These are phyloP conservation scores for Kradibia gibbosae DNA, from an alignment of 1,140 invertebrate species.

Conservation along the genomic window DNA sequence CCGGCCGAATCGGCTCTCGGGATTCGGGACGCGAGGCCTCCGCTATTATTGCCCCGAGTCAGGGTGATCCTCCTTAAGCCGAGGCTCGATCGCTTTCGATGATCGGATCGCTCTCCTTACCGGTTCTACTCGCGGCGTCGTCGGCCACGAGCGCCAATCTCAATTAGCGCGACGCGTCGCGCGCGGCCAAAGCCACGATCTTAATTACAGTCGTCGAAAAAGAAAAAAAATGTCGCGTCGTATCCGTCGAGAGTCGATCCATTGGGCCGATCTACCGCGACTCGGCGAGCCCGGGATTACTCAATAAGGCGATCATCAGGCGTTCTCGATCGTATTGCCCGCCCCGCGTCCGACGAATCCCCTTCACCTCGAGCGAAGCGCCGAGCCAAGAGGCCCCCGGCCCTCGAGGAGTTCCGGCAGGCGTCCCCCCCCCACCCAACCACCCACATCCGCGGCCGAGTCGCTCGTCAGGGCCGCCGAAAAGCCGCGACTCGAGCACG, in stretches of 20 bases:
- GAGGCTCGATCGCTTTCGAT: neutral
- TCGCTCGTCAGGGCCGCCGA: neutral
- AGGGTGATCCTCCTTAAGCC: neutral
- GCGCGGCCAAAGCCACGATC: neutral
- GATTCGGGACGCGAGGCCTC: neutral
- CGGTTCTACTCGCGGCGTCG: neutral
- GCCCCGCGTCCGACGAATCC: neutral
- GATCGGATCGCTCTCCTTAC: neutral
- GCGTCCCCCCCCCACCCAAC: too few species aligned
- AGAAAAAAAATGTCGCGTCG: neutral
- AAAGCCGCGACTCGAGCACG: neutral
- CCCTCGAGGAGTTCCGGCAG: too few species aligned
- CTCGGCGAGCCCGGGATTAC: neutral
- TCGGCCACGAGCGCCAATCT: neutral
- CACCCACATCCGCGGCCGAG: too few species aligned
- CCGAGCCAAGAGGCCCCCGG: too few species aligned
- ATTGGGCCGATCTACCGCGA: neutral
- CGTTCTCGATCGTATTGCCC: neutral
- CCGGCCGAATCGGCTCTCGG: too few species aligned
- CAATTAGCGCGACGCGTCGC: neutral
- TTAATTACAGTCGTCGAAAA: conserved; percentile 2
- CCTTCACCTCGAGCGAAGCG: neutral
- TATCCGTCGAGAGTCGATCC: neutral
- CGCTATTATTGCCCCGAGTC: neutral
- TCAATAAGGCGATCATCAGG: neutral